Evolutionary conservation across 2,797 vertebrate species (phyloP), one percentile per base, ranked within the genome.

Genomic region (Myotis vivesi): DNA sequence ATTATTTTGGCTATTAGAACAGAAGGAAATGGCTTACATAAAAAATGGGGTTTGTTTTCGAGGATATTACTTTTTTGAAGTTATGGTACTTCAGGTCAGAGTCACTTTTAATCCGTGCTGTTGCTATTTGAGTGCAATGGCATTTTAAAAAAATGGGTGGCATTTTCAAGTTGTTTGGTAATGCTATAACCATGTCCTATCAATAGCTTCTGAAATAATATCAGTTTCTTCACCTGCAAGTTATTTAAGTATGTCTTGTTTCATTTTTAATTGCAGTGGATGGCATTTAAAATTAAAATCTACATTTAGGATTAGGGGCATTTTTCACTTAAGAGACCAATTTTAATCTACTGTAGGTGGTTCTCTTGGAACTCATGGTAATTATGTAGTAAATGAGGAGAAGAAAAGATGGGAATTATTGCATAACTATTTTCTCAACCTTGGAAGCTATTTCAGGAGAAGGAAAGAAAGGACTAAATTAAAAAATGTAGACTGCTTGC

Each of bases 361-460:
- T 36, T 30, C 36, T 68, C 83, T 85, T 23, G 94, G 66, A 86
- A 95, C 28, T 84, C 38, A n/a, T 79, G 68, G 89, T 95, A 97
- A 97, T 97, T 96, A 30, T 49, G 92, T 81, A 97, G 92, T 96
- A 81, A 64, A 93, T 76, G 62, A 96, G 77, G 64, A 83, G 25
- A 53, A 95, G 82, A 92, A 79, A 87, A 94, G 25, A 73, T 77
- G 28, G 81, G 73, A 80, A 89, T 94, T 92, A 93, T 95, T 98
- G 95, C 89, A 91, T 93, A 68, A 95, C 36, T 91, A 41, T 79
- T 97, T 97, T 97, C 44, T 25, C 92, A 97, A 94, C 30, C 66
- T 88, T 94, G 71, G 51, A 62, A 69, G 16, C n/a, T 90, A 73
- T 94, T 95, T 97, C 95, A 95, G 68, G 85, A 95, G 85, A 86